Conservation (phyloP, 35 echinoderm and acorn worm species). For the Diadema setosum region DNA sequence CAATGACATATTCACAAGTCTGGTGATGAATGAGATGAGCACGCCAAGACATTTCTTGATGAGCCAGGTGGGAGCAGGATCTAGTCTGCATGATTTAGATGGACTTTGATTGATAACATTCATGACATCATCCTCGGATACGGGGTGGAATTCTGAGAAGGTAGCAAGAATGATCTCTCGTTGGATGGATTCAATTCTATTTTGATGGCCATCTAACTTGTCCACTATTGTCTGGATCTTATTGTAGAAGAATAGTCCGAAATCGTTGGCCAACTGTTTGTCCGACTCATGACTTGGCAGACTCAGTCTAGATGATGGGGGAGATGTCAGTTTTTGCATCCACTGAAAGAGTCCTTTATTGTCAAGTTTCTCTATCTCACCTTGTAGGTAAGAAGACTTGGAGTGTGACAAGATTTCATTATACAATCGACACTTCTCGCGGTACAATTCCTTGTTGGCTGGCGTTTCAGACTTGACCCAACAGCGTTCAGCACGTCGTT, state of each 20-base stretch:
- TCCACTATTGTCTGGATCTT: no score
- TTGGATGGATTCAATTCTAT: neutral
- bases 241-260: no score
- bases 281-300: no score
- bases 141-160: neutral
- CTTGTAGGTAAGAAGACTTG: slow-evolving; percentile 10
- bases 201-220: neutral
- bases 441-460: neutral
- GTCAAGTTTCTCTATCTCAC: slow-evolving; percentile 11
- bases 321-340: no score
- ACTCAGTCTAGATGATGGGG: no score
- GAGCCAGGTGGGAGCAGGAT: no score
- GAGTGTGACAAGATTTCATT: no score
- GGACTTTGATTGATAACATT: slow-evolving; percentile 20
- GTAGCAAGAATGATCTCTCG: neutral
- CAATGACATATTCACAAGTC: slow-evolving; percentile 24
- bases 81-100: slow-evolving; percentile 39
- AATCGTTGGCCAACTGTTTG: no score
- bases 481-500: slow-evolving; percentile 34
- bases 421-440: neutral
- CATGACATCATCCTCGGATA: no score
- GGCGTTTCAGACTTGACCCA: neutral
- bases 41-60: no score
- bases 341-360: slow-evolving; percentile 36
- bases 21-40: neutral